Evolutionary conservation across 2,113 vertebrate genomes (phyloP).

Genomic region (Euleptes europaea): DNA sequence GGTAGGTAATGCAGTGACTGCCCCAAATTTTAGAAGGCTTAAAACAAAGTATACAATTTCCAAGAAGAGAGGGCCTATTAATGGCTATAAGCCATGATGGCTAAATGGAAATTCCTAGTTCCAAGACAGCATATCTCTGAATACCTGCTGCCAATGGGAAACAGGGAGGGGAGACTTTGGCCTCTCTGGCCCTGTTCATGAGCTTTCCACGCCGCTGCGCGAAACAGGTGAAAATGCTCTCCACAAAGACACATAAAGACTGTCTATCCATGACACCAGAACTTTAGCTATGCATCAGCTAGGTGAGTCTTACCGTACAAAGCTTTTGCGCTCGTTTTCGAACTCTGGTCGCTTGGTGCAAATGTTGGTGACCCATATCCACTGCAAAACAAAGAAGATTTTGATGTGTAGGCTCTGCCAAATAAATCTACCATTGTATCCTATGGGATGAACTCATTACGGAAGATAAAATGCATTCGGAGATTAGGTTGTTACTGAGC

Average conservation of each 20-base stretch:
- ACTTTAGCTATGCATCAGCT: background rate
- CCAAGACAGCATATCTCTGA: too few species aligned
- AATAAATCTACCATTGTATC: background rate
- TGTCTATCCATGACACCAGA: background rate
- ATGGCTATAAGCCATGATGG: too few species aligned
- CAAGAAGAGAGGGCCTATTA: too few species aligned
- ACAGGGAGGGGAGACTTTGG: too few species aligned
- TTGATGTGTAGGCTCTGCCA: background rate
- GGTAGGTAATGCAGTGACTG: too few species aligned
- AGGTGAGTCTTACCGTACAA: slow-evolving; percentile 75
- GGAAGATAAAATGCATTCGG: background rate
- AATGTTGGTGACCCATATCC: slow-evolving; percentile 76
- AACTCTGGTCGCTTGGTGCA: slow-evolving; percentile 70
- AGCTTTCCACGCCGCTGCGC: too few species aligned
- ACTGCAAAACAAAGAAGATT: slow-evolving; percentile 64
- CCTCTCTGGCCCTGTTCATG: too few species aligned
- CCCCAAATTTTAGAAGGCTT: too few species aligned
- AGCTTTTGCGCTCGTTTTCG: slow-evolving; percentile 78
- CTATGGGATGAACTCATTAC: too few species aligned
- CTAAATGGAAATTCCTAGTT: too few species aligned
- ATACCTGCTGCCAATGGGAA: too few species aligned
- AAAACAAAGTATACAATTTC: too few species aligned
- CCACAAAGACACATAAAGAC: background rate
- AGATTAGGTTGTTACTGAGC: background rate
- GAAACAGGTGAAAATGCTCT: background rate